Evolutionary conservation across 2,113 vertebrate genomes (phyloP), one percentile per base, ranked within the genome.

Genomic region (Gymnocephalus cernua): DNA sequence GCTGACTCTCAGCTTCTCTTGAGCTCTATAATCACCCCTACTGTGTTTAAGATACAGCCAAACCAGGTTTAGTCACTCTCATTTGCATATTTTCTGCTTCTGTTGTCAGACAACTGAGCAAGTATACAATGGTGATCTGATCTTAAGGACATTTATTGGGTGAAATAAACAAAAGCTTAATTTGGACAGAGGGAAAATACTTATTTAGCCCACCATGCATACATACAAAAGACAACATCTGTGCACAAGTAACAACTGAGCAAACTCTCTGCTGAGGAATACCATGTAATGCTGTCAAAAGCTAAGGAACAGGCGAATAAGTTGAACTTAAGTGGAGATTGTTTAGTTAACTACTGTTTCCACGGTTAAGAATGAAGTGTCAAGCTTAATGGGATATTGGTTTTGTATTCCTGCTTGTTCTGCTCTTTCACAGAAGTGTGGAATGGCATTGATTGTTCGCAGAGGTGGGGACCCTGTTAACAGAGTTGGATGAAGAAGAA

Each of bases 401-500:
- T 53, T 76, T 29, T 48, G 23, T 63, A 61, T 19, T 50, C 56
- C 11, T 66, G 27, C 9, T 51, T 27, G 58, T 63, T 62, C 41
- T 14, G 3, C 27, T 48, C 47, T 73, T 32, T 35, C 44, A 16
- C 15, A n/a, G 54, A 62, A 68, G 69, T 61, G 38, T 4, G 27
- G 59, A 56, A 74, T 54, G 23, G 53, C 11, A 6, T 18, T 58
- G 53, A 68, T 51, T 47, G 65, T 23, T 76, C 56, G n/a, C 72
- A 78, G 58, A 76, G 77, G 62, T 66, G 29, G 44, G 32, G 69
- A 64, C 27, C 67, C 13, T 62, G 32, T 54, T 51, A 38, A 70
- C 65, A 54, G 38, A 62, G 57, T 62, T 56, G 35, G 35, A n/a
- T n/a, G n/a, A n/a, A n/a, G n/a, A 6, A 32, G 5, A 79, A 78